phyloP scores from a whole-genome alignment of 2,113 vertebrate genomes.

The Nannospalax galili region DNA sequence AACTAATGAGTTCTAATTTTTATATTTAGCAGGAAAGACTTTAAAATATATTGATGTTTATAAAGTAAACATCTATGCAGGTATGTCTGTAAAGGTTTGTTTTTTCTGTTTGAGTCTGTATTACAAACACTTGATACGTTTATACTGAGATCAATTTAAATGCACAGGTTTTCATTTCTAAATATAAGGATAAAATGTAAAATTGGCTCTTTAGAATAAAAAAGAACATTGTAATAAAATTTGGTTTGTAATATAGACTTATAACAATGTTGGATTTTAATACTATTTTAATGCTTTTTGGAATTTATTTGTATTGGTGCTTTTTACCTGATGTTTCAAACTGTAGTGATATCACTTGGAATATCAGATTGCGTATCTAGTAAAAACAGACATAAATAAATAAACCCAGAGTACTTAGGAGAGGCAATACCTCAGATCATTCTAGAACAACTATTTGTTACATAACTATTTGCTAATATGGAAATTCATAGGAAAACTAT shows the following conservation, averaged over 20 bases:
- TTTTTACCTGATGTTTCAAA: conserved; percentile 77
- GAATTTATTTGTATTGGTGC: conserved; percentile 38
- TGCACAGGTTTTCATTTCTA: not conserved
- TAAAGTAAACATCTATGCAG: conserved; percentile 48
- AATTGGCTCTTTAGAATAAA: not conserved
- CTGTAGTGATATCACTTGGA: conserved; percentile 55
- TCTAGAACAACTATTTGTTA: conserved; percentile 44
- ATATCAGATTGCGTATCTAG: conserved; percentile 53
- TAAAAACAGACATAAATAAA: conserved; percentile 72
- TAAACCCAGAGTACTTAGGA: conserved; percentile 43
- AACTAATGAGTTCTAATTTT: conserved; percentile 25
- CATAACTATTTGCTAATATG: not conserved
- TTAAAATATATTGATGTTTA: conserved; percentile 14
- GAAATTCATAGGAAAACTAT: not conserved
- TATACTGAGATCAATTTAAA: conserved; percentile 6
- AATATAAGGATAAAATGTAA: conserved; percentile 13
- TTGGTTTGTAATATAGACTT: conserved; percentile 70
- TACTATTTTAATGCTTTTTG: conserved; percentile 49
- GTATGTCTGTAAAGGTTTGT: conserved; percentile 13
- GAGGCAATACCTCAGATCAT: not conserved
- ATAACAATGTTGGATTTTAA: not conserved
- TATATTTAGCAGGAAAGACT: not conserved
- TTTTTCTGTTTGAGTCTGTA: conserved; percentile 68
- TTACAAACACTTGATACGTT: conserved; percentile 66
- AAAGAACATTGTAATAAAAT: not conserved